Base-by-base conservation (phyloP, 2,797 vertebrate species). In the Rhadinocentrus ornatus region DNA sequence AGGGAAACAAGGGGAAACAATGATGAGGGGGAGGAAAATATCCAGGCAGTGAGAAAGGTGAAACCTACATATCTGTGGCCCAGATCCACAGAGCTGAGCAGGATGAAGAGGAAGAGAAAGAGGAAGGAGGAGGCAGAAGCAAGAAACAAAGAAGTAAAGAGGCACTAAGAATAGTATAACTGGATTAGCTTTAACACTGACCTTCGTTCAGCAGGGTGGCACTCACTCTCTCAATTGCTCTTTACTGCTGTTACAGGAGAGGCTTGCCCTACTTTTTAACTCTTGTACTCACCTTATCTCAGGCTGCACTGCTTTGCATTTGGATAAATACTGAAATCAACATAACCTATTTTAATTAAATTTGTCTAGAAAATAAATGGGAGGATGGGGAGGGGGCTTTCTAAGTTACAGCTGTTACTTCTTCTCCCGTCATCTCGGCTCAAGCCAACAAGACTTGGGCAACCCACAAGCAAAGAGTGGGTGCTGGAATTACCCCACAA, bases 81-180 rank as follows among this genome's bases (percentile, higher is more conserved):
- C 71, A 80, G 74, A 85, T 86, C 81, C 46, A 53, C 65, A 26
- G 62, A 63, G 71, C 26, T 3, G 12, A 61, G 62, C 46, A 15
- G 58, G 71, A 63, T 55, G 53, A 76, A 44, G 73, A 85, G 34
- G 56, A 50, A 26, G 46, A 48, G 41, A 39, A 39, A 39, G 37
- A 39, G 37, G 15, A 39, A 68, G 69, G 78, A 71, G 60, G 66
- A 52, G 62, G 74, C 11, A 37, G 66, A 1, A 2, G 62, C 3
- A 11, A 73, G 60, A 84, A 74, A 86, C 81, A 71, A 80, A 68
- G 71, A 83, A 73, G 74, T 79, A 79, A 86, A 85, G 86, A 85
- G 75, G 80, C 70, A 78, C 78, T 81, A 85, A 91, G 86, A 92
- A 92, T 90, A 91, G 90, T 78, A 69, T 35, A 81, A 86, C 80